Conservation (phyloP, 2,113 vertebrate species). For the Oplegnathus fasciatus region DNA sequence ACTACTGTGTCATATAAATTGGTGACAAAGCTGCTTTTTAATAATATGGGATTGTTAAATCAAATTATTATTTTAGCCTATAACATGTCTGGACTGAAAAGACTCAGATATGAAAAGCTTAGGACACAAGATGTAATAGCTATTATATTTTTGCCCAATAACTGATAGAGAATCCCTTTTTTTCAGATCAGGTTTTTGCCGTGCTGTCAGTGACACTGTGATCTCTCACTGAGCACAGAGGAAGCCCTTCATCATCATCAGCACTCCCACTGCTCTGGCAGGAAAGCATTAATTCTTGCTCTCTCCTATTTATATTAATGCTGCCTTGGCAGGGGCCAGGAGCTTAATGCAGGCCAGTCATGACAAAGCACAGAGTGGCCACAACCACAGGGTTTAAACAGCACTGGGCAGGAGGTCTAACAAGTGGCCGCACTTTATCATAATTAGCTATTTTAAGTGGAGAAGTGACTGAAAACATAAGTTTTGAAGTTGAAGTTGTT, state of each 20-base stretch:
- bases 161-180: neutral
- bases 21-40: neutral
- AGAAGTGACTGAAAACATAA: neutral
- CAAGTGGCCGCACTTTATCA: neutral
- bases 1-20: neutral
- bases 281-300: constrained; percentile 21
- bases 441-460: neutral
- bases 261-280: neutral
- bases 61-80: neutral
- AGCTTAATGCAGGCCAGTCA: constrained; percentile 58
- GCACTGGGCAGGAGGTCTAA: neutral
- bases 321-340: constrained; percentile 19
- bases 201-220: constrained; percentile 17
- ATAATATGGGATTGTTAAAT: neutral
- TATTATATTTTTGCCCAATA: neutral
- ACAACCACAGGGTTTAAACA: neutral
- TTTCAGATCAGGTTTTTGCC: neutral
- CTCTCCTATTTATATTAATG: constrained; percentile 26
- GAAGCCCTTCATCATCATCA: constrained; percentile 27
- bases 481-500: neutral
- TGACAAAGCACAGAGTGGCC: constrained; percentile 42
- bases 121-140: neutral
- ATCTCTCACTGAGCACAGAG: constrained; percentile 24
- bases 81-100: neutral
- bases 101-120: neutral